phyloP scores from a whole-genome alignment of 1,140 invertebrate genomes.

The Linepithema humile region DNA sequence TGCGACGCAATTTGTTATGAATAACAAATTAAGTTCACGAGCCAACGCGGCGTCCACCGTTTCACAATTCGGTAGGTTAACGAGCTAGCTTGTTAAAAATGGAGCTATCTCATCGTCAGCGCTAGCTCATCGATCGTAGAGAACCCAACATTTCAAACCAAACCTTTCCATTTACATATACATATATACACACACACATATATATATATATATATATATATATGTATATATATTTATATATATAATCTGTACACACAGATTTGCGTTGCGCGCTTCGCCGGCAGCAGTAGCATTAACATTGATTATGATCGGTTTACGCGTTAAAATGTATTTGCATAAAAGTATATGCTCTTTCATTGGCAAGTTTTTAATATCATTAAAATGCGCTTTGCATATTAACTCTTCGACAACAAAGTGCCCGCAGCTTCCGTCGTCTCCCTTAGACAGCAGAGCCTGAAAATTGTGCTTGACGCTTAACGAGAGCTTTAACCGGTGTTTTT shows the following conservation, averaged over 20 bases:
- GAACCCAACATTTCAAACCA: conserved; percentile 25
- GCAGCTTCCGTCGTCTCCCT: conserved; percentile 21
- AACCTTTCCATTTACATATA: not conserved
- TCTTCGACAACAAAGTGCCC: conserved; percentile 55
- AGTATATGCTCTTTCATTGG: conserved; percentile 51
- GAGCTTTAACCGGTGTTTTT: conserved; percentile 52
- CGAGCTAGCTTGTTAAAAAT: conserved; percentile 53
- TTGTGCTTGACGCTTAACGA: conserved; percentile 46
- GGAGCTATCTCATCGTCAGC: conserved; percentile 15
- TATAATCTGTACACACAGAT: conserved; percentile 37
- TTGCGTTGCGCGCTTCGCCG: not conserved
- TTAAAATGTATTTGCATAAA: conserved; percentile 55
- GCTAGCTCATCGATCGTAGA: conserved; percentile 36
- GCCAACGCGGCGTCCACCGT: conserved; percentile 17
- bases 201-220: no score
- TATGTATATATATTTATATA: no score
- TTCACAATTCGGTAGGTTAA: conserved; percentile 44
- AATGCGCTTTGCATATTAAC: conserved; percentile 58
- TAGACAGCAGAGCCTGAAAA: conserved; percentile 36
- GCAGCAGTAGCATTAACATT: conserved; percentile 14
- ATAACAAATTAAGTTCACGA: conserved; percentile 40
- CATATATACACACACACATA: no score
- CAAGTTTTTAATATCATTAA: conserved; percentile 58
- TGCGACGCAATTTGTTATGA: conserved; percentile 22
- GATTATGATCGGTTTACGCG: conserved; percentile 49